phyloP scores from a whole-genome alignment of 2,888 invertebrate species.

The Aspidapion aeneum region DNA sequence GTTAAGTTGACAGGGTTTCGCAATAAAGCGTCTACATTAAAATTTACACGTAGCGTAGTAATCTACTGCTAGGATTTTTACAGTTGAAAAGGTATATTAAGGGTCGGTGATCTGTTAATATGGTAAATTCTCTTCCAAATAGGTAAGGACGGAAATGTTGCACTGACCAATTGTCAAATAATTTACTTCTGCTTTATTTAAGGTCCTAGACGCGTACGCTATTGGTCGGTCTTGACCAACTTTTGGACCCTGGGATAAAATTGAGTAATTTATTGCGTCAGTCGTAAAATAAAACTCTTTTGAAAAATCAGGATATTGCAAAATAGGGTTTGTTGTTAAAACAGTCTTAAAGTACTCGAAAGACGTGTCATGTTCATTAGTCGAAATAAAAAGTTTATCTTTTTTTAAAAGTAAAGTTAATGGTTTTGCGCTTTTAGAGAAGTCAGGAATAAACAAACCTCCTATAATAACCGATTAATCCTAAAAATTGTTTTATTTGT shows the following conservation, averaged over 20 bases:
- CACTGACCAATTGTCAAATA: not conserved
- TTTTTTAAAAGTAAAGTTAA: slow-evolving; percentile 27
- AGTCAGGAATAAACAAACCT: slow-evolving; percentile 35
- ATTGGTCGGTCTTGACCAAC: slow-evolving; percentile 16
- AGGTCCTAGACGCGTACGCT: slow-evolving; percentile 17
- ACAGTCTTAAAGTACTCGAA: slow-evolving; percentile 28
- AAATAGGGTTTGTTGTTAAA: slow-evolving; percentile 20
- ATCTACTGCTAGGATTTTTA: too few relatives aligned
- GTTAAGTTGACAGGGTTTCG: too few relatives aligned
- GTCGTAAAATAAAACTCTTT: slow-evolving; percentile 19
- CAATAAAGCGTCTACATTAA: slow-evolving; percentile 21
- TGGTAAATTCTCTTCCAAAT: slow-evolving; percentile 35
- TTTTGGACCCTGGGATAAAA: slow-evolving; percentile 21
- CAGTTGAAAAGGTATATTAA: slow-evolving; percentile 26
- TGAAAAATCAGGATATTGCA: slow-evolving; percentile 21
- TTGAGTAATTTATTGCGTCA: slow-evolving; percentile 15
- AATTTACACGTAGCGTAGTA: slow-evolving; percentile 32
- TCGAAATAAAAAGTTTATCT: slow-evolving; percentile 17
- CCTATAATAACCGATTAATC: slow-evolving; percentile 36
- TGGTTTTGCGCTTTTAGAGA: slow-evolving; percentile 36
- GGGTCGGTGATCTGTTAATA: slow-evolving; percentile 34
- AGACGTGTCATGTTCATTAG: too few relatives aligned
- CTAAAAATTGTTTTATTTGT: slow-evolving; percentile 38
- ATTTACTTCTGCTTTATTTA: slow-evolving; percentile 28
- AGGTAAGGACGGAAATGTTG: slow-evolving; percentile 33